phyloP scores from a whole-genome alignment of 2,888 invertebrate species.

The Fissipunctia ypsillon region DNA sequence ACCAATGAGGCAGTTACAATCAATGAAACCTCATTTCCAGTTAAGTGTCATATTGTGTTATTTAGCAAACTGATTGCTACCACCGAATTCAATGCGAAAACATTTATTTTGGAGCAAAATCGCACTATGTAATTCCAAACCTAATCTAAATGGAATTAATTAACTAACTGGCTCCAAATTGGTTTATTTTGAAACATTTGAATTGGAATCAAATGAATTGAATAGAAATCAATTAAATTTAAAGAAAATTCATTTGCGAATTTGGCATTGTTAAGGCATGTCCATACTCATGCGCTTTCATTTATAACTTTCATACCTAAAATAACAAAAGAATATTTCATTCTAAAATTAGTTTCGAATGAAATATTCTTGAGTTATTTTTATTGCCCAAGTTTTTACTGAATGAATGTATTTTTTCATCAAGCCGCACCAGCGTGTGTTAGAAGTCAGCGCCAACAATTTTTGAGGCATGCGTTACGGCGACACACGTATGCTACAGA shows the following conservation, averaged over 20 bases:
- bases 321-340: too few relatives aligned
- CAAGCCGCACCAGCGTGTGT: too few relatives aligned
- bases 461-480: too few relatives aligned
- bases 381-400: too few relatives aligned
- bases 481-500: not conserved
- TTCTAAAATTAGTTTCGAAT: too few relatives aligned
- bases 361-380: too few relatives aligned
- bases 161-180: conserved; percentile 39
- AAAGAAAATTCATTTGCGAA: conserved; percentile 21
- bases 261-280: not conserved
- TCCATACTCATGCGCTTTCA: not conserved
- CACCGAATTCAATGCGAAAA: conserved; percentile 34
- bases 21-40: not conserved
- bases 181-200: conserved; percentile 48
- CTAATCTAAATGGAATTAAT: conserved; percentile 53
- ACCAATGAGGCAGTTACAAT: too few relatives aligned
- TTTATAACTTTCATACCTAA: too few relatives aligned
- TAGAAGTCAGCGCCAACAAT: too few relatives aligned
- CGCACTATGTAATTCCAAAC: conserved; percentile 32
- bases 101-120: conserved; percentile 22
- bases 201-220: conserved; percentile 36
- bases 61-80: conserved; percentile 42
- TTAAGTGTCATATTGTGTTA: conserved; percentile 11
- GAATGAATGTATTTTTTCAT: too few relatives aligned
- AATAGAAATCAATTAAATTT: conserved; percentile 45